Evolutionary conservation across 2,888 invertebrate genomes (phyloP).

Genomic region (Melikaiella ostensackeni): DNA sequence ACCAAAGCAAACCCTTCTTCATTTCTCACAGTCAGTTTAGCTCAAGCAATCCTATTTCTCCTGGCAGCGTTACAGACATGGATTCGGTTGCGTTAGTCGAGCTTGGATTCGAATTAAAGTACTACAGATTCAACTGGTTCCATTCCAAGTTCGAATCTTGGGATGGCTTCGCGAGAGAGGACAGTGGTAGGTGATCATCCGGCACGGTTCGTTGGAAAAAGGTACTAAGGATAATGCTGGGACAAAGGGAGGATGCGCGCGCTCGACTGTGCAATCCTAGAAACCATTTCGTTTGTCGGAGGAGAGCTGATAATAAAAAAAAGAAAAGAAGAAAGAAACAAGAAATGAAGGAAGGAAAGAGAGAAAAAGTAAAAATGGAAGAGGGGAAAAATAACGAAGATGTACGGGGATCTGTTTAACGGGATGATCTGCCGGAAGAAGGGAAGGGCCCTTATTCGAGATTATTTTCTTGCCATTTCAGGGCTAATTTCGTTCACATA

Average conservation of each 20-base stretch:
- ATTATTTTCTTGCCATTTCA: constrained; percentile 74
- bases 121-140: constrained; percentile 51
- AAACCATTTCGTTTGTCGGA: constrained; percentile 68
- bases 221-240: constrained; percentile 60
- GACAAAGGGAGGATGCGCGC: constrained; percentile 65
- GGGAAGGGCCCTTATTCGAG: constrained; percentile 52
- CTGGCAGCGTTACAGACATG: constrained; percentile 3
- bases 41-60: neutral
- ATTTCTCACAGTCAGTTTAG: constrained; percentile 26
- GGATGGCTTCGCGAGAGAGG: constrained; percentile 44
- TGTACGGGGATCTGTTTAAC: constrained; percentile 72
- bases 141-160: constrained; percentile 56
- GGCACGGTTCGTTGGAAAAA: constrained; percentile 60
- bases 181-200: constrained; percentile 55
- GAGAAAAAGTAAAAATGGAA: constrained; percentile 45
- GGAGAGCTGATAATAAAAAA: constrained; percentile 55
- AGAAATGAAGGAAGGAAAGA: constrained; percentile 47
- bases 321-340: constrained; percentile 48
- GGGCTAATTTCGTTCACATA: constrained; percentile 75
- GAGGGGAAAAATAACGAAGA: constrained; percentile 50
- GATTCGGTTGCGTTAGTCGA: constrained; percentile 36
- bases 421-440: constrained; percentile 68
- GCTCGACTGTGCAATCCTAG: constrained; percentile 67
- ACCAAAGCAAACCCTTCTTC: constrained; percentile 19
- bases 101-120: constrained; percentile 30